A percentile compares a stretch with the other conserved stretches of the same genome.
Evolutionary conservation across 92 coral and sea anemone species (phyloP).

Genomic region (Actinernus sp.): DNA sequence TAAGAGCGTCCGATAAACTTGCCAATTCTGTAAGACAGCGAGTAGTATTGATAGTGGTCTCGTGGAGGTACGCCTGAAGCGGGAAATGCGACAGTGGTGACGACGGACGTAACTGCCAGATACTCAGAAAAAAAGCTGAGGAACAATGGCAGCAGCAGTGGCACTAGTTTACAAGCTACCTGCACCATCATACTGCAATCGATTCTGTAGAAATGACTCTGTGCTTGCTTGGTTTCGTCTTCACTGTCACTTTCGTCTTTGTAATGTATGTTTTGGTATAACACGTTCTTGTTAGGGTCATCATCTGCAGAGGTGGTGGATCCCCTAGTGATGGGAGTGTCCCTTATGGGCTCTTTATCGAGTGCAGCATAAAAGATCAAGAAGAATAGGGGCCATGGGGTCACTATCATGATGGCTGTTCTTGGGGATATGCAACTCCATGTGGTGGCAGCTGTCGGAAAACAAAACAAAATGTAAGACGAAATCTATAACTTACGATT

Average conservation of each 20-base stretch:
- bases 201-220: slow-evolving; percentile 4
- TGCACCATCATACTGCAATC: slow-evolving; percentile 18
- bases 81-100: slow-evolving; percentile 73
- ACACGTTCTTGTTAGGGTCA: too few species aligned
- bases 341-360: slow-evolving; percentile 50
- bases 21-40: slow-evolving; percentile 69
- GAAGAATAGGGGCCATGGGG: slow-evolving; percentile 47
- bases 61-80: slow-evolving; percentile 45
- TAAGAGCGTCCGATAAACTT: slow-evolving; percentile 75
- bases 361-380: slow-evolving; percentile 60
- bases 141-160: slow-evolving; percentile 58
- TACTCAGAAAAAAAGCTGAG: slow-evolving; percentile 70
- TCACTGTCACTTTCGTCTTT: slow-evolving; percentile 18
- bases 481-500: too few species aligned
- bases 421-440: slow-evolving; percentile 74
- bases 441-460: slow-evolving; percentile 52
- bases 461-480: neutral
- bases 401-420: slow-evolving; percentile 34
- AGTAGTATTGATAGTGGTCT: slow-evolving; percentile 69
- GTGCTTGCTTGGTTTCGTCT: slow-evolving; percentile 2
- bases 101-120: slow-evolving; percentile 54
- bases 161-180: slow-evolving; percentile 33
- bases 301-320: too few species aligned
- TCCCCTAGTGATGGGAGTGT: neutral
- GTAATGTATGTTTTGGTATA: slow-evolving; percentile 23